These are phyloP conservation scores for Ophioderma brevispina DNA, from an alignment of 35 echinoderm and acorn worm genomes.

Conservation along the genomic window DNA sequence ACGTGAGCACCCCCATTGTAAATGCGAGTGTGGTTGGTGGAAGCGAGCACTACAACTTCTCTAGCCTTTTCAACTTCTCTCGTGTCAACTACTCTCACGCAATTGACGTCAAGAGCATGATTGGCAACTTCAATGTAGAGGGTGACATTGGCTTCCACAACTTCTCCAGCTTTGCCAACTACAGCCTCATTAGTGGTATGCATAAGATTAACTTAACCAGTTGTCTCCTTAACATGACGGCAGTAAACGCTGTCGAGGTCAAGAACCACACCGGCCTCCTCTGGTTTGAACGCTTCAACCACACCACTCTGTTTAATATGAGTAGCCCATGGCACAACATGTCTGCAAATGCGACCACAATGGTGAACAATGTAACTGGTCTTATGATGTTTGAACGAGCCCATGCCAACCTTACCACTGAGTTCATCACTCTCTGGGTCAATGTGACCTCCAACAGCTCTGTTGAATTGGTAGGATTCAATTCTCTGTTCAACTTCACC, in stretches of 20 bases:
- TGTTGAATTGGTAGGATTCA: not conserved
- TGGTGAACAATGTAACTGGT: not conserved
- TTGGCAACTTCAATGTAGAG: constrained; percentile 34
- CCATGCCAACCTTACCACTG: constrained; percentile 6
- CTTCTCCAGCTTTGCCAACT: constrained; percentile 22
- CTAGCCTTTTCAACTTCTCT: constrained; percentile 49
- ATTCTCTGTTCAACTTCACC: constrained; percentile 20
- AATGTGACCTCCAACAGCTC: constrained; percentile 24
- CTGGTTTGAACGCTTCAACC: constrained; percentile 52
- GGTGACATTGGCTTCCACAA: constrained; percentile 34
- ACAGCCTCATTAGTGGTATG: constrained; percentile 41
- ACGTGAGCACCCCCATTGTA: constrained; percentile 34
- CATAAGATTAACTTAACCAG: constrained; percentile 38
- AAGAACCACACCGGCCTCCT: constrained; percentile 26
- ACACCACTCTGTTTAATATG: constrained; percentile 18
- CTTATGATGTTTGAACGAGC: constrained; percentile 33
- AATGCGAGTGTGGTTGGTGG: constrained; percentile 32
- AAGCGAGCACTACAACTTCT: constrained; percentile 24
- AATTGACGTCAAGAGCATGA: constrained; percentile 25
- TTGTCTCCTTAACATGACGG: constrained; percentile 6
- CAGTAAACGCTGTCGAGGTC: constrained; percentile 36
- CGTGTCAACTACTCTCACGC: constrained; percentile 8
- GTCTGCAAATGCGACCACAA: not conserved
- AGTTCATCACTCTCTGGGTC: not conserved
- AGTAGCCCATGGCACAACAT: not conserved